A percentile compares a stretch with the other conserved stretches of the same genome.
Conservation (phyloP, 2,888 invertebrate species). For the Drosophila ustulata region DNA sequence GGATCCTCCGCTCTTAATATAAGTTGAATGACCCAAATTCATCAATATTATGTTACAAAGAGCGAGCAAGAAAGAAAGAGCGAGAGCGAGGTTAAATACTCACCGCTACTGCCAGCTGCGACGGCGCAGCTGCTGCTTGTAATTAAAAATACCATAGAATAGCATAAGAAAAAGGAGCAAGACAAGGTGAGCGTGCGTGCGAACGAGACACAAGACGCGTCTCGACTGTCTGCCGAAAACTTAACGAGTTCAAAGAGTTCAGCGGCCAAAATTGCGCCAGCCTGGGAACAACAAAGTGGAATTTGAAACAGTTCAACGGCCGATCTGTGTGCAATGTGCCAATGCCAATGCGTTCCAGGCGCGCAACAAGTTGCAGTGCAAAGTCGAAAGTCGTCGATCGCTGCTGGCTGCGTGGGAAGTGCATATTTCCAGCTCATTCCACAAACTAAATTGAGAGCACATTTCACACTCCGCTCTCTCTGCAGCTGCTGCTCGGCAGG, state of each 20-base stretch:
- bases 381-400: constrained; percentile 11
- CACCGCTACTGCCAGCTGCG: constrained; percentile 69
- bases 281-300: constrained; percentile 25
- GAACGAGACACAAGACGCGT: not conserved
- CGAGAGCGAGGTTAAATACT: constrained; percentile 58
- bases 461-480: not conserved
- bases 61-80: constrained; percentile 14
- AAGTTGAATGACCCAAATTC: constrained; percentile 75
- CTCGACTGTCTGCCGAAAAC: constrained; percentile 8
- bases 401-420: constrained; percentile 31
- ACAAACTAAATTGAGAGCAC: too few species aligned
- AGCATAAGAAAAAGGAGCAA: constrained; percentile 41
- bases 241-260: constrained; percentile 61
- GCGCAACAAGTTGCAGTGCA: constrained; percentile 48
- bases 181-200: not conserved
- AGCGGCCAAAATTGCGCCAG: constrained; percentile 50
- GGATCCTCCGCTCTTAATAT: constrained; percentile 35
- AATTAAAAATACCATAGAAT: constrained; percentile 69
- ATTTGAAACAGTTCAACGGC: constrained; percentile 45
- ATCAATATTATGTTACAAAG: constrained; percentile 63
- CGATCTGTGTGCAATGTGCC: constrained; percentile 22
- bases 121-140: constrained; percentile 73
- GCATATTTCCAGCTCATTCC: not conserved
- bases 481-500: constrained; percentile 32
- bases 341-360: constrained; percentile 38